Percentiles rank a stretch among this genome's conserved stretches.
Conservation (phyloP, 2,113 vertebrate species). For the Ictidomys tridecemlineatus region DNA sequence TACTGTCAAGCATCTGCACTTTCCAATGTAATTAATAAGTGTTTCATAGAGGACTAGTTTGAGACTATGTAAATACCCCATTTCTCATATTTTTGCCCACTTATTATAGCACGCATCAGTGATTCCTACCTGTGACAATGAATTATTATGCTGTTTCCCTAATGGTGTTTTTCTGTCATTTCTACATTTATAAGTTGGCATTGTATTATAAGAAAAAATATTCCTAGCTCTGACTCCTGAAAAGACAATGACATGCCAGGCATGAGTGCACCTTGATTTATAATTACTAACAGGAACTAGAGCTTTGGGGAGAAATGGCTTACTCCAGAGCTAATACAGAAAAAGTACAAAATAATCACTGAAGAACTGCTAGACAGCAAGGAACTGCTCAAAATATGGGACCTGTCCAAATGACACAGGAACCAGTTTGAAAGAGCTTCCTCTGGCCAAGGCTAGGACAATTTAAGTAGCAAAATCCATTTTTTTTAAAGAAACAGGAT, state of each 20-base stretch:
- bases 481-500: neutral
- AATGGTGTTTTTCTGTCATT: neutral
- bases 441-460: conserved; percentile 12
- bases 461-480: conserved; percentile 28
- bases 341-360: neutral
- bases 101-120: no score
- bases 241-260: conserved; percentile 1
- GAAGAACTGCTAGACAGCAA: neutral
- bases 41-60: neutral
- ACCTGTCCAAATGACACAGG: neutral
- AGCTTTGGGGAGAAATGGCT: conserved; percentile 21
- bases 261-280: neutral
- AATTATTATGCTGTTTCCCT: no score
- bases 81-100: neutral
- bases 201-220: conserved; percentile 21
- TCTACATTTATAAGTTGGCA: neutral
- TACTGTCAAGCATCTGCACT: no score
- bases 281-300: neutral
- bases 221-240: neutral
- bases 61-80: neutral
- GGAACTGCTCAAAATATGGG: neutral
- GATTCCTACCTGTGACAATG: no score
- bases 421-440: neutral
- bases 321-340: conserved; percentile 5
- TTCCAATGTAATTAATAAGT: no score